A percentile compares a stretch with the other conserved stretches of the same genome.
phyloP scores from a whole-genome alignment of 1,140 invertebrate genomes.

The Scylla paramamosain region DNA sequence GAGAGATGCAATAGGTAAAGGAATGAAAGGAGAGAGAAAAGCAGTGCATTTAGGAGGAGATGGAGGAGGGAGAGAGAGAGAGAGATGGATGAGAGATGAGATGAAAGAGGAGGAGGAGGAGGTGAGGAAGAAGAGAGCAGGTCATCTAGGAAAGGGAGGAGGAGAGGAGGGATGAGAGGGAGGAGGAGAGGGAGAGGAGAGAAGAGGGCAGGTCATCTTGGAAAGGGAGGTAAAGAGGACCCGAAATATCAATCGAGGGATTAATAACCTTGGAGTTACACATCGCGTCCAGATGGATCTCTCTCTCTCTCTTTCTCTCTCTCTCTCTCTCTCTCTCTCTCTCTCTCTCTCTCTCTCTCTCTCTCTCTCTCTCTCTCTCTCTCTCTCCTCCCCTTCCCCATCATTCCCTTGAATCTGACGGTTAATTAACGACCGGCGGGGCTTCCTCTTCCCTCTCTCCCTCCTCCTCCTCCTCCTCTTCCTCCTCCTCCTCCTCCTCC shows the following conservation, averaged over 20 bases:
- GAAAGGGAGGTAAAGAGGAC: neutral
- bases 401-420: constrained; percentile 12
- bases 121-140: no score
- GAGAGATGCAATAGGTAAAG: no score
- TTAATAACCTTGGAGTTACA: neutral
- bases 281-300: neutral
- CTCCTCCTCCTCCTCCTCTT: neutral
- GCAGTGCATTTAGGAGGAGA: neutral
- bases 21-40: no score
- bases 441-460: neutral
- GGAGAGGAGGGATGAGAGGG: no score
- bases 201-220: neutral
- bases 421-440: constrained; percentile 16
- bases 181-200: neutral
- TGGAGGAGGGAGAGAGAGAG: neutral
- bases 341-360: constrained; percentile 24
- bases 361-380: neutral
- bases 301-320: neutral
- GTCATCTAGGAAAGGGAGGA: no score
- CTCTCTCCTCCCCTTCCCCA: neutral
- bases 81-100: neutral
- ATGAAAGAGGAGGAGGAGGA: no score
- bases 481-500: neutral
- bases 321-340: neutral
- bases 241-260: neutral